Evolutionary conservation across 2,888 invertebrate species (phyloP), one percentile per base, ranked within the genome.

Genomic region (Taenaris catops): DNA sequence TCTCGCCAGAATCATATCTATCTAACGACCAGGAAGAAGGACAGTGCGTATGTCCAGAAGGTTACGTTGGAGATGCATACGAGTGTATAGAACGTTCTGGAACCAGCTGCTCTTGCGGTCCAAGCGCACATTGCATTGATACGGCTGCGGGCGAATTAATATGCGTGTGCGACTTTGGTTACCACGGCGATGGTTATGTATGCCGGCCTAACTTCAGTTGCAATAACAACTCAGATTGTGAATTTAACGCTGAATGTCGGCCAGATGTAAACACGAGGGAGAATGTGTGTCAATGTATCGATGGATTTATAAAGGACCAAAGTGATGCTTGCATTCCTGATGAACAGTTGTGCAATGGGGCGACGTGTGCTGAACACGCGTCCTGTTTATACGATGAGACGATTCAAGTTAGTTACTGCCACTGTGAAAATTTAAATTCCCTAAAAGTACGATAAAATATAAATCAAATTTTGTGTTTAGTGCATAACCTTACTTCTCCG

Each of bases 11-110:
- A 10, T 43, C 51, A 10, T 52, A 62, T 8, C 68, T 87, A 12
- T 80, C 84, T 1, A 79, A 88, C 32, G 48, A 53, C 34, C 49
- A 55, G 37, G 49, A 53, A 4, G 19, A 48, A 25, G 72, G 79
- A 1, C 75, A 73, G 34, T 97, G 97, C 61, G 89, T 90, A 24
- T 97, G 97, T 62, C 93, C 91, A 38, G 88, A 91, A n/a, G 96
- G 95, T 2, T 97, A 90, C 73, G 91, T 92, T 58, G 97, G 97
- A 9, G 94, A 97, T 65, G 96, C 96, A 4, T 90, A 88, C 42
- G 89, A 89, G 49, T 97, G 96, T 62, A 86, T 80, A 1, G 89
- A 90, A 40, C 66, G 67, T 32, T 63, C 72, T 1, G 66, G 71
- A 5, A 54, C 64, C 1, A 59, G 52, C 33, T 84, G 83, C 41